Base-by-base conservation (phyloP, 2,113 vertebrate species). In the Tetrao urogallus region DNA sequence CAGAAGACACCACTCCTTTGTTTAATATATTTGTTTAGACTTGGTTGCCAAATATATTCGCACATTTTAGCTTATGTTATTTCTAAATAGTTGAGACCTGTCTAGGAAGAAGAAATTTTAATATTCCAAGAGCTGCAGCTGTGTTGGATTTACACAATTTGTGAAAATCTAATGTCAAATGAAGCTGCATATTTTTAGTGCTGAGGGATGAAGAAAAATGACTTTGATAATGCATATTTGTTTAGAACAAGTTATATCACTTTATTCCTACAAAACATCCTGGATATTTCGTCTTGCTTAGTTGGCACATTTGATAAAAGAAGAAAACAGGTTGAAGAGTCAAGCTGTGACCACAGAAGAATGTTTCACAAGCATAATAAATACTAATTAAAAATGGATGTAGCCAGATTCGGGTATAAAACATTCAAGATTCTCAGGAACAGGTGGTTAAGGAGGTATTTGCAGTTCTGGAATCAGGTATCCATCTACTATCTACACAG, bases 71-170 rank as follows among this genome's bases (percentile, higher is more conserved):
- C 14, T 84, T 75, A 65, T 40, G 15, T 17, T 87, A 66, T 77
- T 93, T 87, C 52, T 85, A 72, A 81, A 64, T 15, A 50, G 57
- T 25, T 63, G 67, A 61, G 48, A 70, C 24, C 10, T 77, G 3
- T 40, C 52, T 63, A 64, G 30, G 27, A 91, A 84, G 40, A 91
- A 89, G 24, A 64, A 8, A 67, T 56, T 48, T 20, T 67, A 1
- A 71, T 90, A 92, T 93, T 86, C 36, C 17, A 79, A 66, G 34
- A 77, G 2, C 21, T 70, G 30, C 76, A 86, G 77, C 85, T 93
- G 74, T 75, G 32, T 77, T 67, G 75, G 66, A 90, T 94, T 96
- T 86, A 85, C 30, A 27, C 13, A 89, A 30, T 71, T 64, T 80
- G 74, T 47, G 28, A 91, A 96, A 93, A 91, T 11, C 7, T 82